A percentile compares a stretch with the other conserved stretches of the same genome.
phyloP scores from a whole-genome alignment of 2,113 vertebrate species.

The Phylloscopus trochiloides region DNA sequence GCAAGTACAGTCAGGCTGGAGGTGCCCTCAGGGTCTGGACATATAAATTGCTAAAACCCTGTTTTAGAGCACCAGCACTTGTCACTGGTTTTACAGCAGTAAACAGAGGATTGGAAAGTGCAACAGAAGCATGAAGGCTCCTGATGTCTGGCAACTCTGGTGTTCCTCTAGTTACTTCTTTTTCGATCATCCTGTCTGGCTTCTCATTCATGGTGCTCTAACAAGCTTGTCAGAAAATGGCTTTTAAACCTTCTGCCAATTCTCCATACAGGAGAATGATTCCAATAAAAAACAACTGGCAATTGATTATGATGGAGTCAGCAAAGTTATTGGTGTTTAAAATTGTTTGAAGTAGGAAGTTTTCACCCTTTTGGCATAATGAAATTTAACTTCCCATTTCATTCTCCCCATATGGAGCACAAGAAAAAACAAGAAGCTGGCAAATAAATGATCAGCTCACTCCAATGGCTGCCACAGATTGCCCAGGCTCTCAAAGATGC shows the following conservation, averaged over 20 bases:
- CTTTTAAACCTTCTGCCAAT: not conserved
- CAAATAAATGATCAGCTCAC: not conserved
- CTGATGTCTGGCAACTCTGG: rapidly evolving
- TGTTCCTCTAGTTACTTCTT: not conserved
- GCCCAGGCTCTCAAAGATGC: not conserved
- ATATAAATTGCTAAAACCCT: not conserved
- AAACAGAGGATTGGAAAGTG: not conserved
- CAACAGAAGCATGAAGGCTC: not conserved
- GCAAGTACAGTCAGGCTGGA: not conserved
- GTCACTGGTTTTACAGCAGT: not conserved
- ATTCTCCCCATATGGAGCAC: not conserved
- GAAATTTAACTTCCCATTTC: not conserved
- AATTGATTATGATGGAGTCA: not conserved
- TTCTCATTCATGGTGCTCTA: not conserved
- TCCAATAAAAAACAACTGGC: not conserved
- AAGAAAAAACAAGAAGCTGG: not conserved
- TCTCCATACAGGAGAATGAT: not conserved
- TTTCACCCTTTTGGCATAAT: not conserved
- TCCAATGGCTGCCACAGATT: not conserved
- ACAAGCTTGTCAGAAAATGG: not conserved
- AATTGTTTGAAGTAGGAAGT: not conserved
- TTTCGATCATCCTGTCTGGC: not conserved
- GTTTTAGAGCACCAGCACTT: not conserved
- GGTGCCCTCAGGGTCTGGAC: not conserved
- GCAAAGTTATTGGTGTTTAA: not conserved